phyloP scores from a whole-genome alignment of 1,140 invertebrate genomes.

The Bombus difficillimus region DNA sequence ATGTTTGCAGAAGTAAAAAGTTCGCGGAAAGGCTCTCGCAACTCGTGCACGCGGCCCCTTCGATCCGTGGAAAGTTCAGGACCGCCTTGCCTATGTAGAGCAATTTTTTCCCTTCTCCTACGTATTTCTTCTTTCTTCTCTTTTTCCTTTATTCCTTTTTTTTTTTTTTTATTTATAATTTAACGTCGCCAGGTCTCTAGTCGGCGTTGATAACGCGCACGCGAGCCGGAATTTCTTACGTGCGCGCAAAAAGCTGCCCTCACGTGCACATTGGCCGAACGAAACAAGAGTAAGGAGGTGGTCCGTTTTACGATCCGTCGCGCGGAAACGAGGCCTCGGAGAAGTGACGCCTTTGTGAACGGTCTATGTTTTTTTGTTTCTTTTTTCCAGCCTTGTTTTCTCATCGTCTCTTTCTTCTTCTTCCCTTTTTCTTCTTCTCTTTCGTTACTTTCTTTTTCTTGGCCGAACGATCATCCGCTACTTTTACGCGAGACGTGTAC shows the following conservation, averaged over 20 bases:
- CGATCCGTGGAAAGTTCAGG: slow-evolving; percentile 24
- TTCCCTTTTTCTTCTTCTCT: neutral
- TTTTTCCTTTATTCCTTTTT: neutral
- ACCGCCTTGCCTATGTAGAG: neutral
- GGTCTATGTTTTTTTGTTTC: neutral
- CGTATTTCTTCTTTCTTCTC: neutral
- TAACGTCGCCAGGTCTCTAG: slow-evolving; percentile 41
- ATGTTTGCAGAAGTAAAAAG: slow-evolving; percentile 31
- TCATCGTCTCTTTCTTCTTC: neutral
- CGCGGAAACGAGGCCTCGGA: slow-evolving; percentile 39
- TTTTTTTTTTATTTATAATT: slow-evolving; percentile 69
- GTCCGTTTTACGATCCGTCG: slow-evolving; percentile 42
- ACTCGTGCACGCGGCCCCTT: neutral
- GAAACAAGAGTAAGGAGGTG: slow-evolving; percentile 28
- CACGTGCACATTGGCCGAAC: slow-evolving; percentile 47
- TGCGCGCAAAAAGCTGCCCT: slow-evolving; percentile 23
- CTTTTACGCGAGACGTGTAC: neutral
- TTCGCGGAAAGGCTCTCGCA: neutral
- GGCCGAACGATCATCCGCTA: slow-evolving; percentile 15
- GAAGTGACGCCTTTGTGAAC: slow-evolving; percentile 48
- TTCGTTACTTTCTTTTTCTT: neutral
- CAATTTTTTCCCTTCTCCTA: slow-evolving; percentile 9
- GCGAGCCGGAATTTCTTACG: slow-evolving; percentile 58
- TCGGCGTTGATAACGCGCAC: slow-evolving; percentile 63
- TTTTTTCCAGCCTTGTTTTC: neutral